phyloP scores from a whole-genome alignment of 1,140 invertebrate species.

The Rhagoletis zephyria region DNA sequence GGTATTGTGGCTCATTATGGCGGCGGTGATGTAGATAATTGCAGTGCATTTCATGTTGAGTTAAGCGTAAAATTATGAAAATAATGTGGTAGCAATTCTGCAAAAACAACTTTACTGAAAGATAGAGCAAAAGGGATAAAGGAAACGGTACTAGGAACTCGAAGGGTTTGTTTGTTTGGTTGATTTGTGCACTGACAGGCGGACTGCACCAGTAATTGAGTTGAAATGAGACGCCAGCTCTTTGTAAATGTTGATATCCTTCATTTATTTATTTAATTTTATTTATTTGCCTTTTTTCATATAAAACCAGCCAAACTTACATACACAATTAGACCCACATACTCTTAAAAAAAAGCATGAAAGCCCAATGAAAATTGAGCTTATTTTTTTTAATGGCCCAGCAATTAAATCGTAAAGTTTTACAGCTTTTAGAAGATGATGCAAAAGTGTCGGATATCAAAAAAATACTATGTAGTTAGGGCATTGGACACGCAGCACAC shows the following conservation, averaged over 20 bases:
- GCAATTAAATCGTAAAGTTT: conserved; percentile 73
- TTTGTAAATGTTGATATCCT: conserved; percentile 24
- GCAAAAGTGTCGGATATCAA: conserved; percentile 56
- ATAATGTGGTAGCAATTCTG: background rate
- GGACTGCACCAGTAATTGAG: background rate
- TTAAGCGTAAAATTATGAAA: conserved; percentile 45
- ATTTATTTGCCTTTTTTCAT: background rate
- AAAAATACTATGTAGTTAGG: background rate
- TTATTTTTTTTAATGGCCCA: conserved; percentile 71
- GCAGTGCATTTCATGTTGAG: conserved; percentile 35
- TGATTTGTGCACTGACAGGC: background rate
- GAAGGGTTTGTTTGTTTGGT: conserved; percentile 18
- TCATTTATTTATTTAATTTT: background rate
- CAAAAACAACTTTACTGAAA: background rate
- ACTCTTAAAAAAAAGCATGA: background rate
- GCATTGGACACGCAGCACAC: background rate
- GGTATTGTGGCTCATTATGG: conserved; percentile 17
- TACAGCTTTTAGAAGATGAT: conserved; percentile 71
- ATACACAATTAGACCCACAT: too few relatives aligned
- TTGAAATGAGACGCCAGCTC: background rate
- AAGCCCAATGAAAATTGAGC: conserved; percentile 56
- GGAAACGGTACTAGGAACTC: background rate
- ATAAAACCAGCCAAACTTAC: background rate
- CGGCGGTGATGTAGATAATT: conserved; percentile 42
- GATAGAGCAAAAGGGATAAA: background rate